Conservation (phyloP, 1,140 invertebrate species). For the Holcopasites calliopsidis region DNA sequence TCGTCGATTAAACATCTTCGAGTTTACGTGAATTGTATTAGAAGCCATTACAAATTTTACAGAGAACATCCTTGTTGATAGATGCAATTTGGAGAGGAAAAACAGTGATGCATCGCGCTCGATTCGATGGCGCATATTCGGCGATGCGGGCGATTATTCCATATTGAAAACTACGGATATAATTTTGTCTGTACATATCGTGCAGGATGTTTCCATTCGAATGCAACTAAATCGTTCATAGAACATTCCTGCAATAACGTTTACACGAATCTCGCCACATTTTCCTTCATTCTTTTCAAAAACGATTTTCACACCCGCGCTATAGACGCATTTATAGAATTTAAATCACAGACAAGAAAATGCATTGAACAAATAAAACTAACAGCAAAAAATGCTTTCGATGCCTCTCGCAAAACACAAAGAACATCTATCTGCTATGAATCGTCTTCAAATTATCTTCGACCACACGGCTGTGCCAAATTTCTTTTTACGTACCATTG, state of each 20-base stretch:
- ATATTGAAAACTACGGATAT: not conserved
- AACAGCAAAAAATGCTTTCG: no score
- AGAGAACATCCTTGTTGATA: not conserved
- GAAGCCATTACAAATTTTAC: not conserved
- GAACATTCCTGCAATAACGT: slow-evolving; percentile 9
- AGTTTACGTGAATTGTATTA: not conserved
- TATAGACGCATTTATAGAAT: no score
- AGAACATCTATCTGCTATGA: no score
- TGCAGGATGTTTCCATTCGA: no score
- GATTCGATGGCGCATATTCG: not conserved
- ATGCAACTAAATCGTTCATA: slow-evolving; percentile 3
- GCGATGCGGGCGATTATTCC: not conserved
- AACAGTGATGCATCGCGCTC: not conserved
- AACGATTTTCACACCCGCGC: not conserved
- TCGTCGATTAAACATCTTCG: no score
- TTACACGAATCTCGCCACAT: not conserved
- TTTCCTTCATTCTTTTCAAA: not conserved
- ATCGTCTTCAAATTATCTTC: no score
- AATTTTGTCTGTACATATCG: not conserved
- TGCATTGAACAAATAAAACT: no score
- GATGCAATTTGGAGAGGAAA: not conserved
- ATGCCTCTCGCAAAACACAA: no score
- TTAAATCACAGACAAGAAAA: no score
- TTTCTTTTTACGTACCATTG: no score
- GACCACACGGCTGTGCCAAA: no score